These are phyloP conservation scores for Phyllotis vaccarum DNA, from an alignment of 2,797 vertebrate genomes.

Conservation along the genomic window DNA sequence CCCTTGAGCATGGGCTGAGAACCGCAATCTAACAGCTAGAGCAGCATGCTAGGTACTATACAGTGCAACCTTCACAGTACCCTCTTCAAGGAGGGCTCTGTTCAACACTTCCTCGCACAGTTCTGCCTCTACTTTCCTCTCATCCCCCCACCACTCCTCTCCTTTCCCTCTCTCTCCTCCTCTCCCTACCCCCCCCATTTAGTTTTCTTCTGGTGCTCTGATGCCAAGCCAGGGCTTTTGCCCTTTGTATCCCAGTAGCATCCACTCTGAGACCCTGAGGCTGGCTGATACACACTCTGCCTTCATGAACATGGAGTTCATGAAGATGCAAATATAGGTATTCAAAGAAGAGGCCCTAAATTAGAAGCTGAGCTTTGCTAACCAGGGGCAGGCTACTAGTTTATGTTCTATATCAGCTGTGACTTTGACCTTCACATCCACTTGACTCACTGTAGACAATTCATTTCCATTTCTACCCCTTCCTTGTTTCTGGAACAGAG, in stretches of 20 bases:
- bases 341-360: not conserved
- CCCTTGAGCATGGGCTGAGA: not conserved
- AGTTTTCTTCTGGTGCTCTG: not conserved
- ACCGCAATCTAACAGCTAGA: not conserved
- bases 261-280: slow-evolving; percentile 29
- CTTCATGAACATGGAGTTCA: not conserved
- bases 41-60: not conserved
- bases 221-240: not conserved
- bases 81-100: not conserved
- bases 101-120: not conserved
- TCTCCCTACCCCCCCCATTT: not conserved
- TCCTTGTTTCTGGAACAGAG: not conserved
- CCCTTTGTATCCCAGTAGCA: not conserved
- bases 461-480: not conserved
- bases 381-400: not conserved
- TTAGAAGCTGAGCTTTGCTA: not conserved
- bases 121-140: not conserved
- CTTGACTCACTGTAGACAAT: not conserved
- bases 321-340: not conserved
- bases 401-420: not conserved
- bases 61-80: not conserved
- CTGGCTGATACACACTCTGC: not conserved
- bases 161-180: not conserved
- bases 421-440: not conserved
- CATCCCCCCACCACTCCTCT: not conserved